Evolutionary conservation across 2,113 vertebrate species (phyloP).

Genomic region (Orthonyx spaldingii): DNA sequence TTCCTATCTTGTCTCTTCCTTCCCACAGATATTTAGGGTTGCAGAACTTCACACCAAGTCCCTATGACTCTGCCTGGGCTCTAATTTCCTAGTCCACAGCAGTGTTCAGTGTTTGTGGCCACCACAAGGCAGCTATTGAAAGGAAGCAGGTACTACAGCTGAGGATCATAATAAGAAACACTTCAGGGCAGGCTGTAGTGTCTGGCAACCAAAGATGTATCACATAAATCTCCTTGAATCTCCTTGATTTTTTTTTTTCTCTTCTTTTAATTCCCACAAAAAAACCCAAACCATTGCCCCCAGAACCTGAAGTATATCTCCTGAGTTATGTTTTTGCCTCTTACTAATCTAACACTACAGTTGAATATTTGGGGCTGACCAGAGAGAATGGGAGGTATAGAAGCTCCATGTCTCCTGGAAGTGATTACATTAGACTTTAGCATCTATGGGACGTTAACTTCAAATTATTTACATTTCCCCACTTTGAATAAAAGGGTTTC

Average conservation of each 20-base stretch:
- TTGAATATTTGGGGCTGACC: background rate
- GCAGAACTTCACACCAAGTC: slow-evolving; percentile 65
- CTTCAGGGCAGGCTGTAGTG: slow-evolving; percentile 58
- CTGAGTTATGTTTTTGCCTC: background rate
- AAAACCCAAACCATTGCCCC: background rate
- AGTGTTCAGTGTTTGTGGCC: slow-evolving; percentile 65
- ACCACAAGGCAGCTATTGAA: slow-evolving; percentile 65
- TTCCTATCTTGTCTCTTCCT: slow-evolving; percentile 65
- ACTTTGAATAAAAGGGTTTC: background rate
- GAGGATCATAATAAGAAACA: slow-evolving; percentile 34
- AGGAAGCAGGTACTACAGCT: slow-evolving; percentile 64
- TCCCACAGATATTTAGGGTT: slow-evolving; percentile 65
- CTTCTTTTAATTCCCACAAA: background rate
- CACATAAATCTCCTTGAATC: background rate
- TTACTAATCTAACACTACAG: background rate
- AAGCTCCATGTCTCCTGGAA: background rate
- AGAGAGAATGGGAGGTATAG: background rate
- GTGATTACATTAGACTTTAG: background rate
- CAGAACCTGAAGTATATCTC: background rate
- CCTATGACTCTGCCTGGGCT: slow-evolving; percentile 61
- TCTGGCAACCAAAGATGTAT: background rate
- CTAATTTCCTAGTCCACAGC: slow-evolving; percentile 64
- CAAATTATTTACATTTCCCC: background rate
- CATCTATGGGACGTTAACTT: background rate
- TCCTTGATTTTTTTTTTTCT: background rate